phyloP scores from a whole-genome alignment of 2,113 vertebrate genomes.

The Cyprinodon variegatus region DNA sequence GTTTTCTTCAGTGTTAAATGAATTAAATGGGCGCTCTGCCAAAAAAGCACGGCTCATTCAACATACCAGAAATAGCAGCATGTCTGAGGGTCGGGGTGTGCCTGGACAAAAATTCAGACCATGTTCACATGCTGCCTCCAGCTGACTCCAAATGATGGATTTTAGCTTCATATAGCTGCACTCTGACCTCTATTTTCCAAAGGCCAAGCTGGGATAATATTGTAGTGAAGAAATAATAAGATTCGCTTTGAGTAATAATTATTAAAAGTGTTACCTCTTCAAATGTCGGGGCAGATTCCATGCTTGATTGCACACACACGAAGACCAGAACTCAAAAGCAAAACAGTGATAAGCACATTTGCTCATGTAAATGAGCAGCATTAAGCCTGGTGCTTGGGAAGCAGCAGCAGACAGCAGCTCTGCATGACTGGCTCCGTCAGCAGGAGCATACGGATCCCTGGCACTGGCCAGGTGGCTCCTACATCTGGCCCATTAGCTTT shows the following conservation, averaged over 20 bases:
- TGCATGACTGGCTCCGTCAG: slow-evolving; percentile 54
- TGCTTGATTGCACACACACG: not conserved
- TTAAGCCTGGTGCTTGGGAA: slow-evolving; percentile 34
- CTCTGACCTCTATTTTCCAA: slow-evolving; percentile 46
- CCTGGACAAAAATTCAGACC: slow-evolving; percentile 32
- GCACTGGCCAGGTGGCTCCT: slow-evolving; percentile 66
- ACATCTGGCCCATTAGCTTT: slow-evolving; percentile 74
- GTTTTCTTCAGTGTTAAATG: slow-evolving; percentile 73
- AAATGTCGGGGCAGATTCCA: slow-evolving; percentile 42
- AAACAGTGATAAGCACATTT: slow-evolving; percentile 32
- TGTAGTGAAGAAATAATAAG: slow-evolving; percentile 34
- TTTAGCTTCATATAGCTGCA: slow-evolving; percentile 21
- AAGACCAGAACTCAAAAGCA: slow-evolving; percentile 39
- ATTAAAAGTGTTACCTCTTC: slow-evolving; percentile 29
- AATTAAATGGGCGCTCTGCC: slow-evolving; percentile 76
- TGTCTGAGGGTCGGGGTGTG: slow-evolving; percentile 17
- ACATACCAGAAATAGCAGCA: slow-evolving; percentile 34
- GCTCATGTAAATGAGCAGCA: slow-evolving; percentile 42
- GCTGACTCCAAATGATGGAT: slow-evolving; percentile 36
- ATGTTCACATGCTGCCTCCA: slow-evolving; percentile 20
- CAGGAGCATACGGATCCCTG: slow-evolving; percentile 56
- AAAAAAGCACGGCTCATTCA: slow-evolving; percentile 45
- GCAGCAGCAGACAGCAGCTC: slow-evolving; percentile 39
- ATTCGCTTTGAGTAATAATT: slow-evolving; percentile 33
- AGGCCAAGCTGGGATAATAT: slow-evolving; percentile 51